phyloP scores from a whole-genome alignment of 2,888 invertebrate genomes.

The Matsumyia berberina region DNA sequence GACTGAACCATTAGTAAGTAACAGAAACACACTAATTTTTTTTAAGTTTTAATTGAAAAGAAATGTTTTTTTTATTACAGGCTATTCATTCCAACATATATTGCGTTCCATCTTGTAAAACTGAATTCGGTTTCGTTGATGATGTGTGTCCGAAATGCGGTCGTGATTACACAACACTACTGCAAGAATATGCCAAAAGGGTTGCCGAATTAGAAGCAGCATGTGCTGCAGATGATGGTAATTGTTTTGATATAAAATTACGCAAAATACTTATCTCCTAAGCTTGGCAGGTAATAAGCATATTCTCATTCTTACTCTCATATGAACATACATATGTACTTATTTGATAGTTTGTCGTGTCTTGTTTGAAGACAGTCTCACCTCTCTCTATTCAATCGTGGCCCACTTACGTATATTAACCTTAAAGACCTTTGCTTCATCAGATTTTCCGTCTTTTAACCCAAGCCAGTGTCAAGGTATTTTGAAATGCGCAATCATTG shows the following conservation, averaged over 20 bases:
- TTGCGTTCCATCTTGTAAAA: constrained; percentile 41
- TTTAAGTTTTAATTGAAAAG: background rate
- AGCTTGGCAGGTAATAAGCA: too few species aligned
- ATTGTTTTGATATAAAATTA: background rate
- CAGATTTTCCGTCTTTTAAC: too few species aligned
- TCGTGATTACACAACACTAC: constrained; percentile 24
- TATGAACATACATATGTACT: too few species aligned
- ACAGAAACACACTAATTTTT: background rate
- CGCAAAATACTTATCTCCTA: too few species aligned
- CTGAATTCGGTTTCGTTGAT: constrained; percentile 29
- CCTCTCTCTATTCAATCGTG: too few species aligned
- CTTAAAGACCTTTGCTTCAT: too few species aligned
- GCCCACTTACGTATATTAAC: too few species aligned
- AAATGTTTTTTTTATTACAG: constrained; percentile 12
- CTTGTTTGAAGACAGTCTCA: too few species aligned
- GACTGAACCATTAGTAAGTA: constrained; percentile 26
- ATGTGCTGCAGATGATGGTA: constrained; percentile 19
- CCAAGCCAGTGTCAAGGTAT: too few species aligned
- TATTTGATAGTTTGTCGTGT: too few species aligned
- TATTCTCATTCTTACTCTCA: too few species aligned
- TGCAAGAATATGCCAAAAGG: constrained; percentile 32
- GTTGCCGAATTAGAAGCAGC: constrained; percentile 13
- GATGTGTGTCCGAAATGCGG: constrained; percentile 35
- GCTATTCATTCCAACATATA: constrained; percentile 43
- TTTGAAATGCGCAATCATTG: too few species aligned